phyloP scores from a whole-genome alignment of 1,140 invertebrate genomes.

The Octopus bimaculoides region DNA sequence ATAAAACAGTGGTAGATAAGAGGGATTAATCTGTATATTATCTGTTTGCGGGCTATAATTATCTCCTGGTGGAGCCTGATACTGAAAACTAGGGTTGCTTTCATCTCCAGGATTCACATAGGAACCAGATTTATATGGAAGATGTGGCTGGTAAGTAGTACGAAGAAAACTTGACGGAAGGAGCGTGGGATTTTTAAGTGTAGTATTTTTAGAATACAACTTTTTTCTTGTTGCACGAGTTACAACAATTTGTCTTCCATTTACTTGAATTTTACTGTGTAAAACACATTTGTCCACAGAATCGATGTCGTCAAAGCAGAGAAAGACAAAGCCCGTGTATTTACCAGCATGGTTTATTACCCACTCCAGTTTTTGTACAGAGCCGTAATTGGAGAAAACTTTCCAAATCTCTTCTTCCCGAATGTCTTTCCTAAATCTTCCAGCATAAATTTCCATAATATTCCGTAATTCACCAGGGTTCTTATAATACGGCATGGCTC shows the following conservation, averaged over 20 bases:
- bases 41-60: too few relatives aligned
- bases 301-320: conserved; percentile 50
- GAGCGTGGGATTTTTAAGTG: background rate
- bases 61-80: too few relatives aligned
- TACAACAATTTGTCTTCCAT: background rate
- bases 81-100: too few relatives aligned
- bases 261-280: background rate
- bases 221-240: background rate
- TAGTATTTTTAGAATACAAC: background rate
- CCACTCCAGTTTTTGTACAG: conserved; percentile 31
- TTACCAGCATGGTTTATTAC: conserved; percentile 26
- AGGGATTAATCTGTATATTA: too few relatives aligned
- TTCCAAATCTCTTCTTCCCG: conserved; percentile 29
- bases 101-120: too few relatives aligned
- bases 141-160: too few relatives aligned
- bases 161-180: background rate
- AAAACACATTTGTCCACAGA: conserved; percentile 44
- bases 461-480: conserved; percentile 1
- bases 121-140: too few relatives aligned
- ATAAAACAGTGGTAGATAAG: too few relatives aligned
- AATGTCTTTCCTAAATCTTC: conserved; percentile 52
- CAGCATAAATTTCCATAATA: conserved; percentile 83
- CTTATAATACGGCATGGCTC: background rate
- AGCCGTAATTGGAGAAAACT: conserved; percentile 38
- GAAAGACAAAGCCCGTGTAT: conserved; percentile 45